These are phyloP conservation scores for Neocrepidodera transversa DNA, from an alignment of 2,888 invertebrate genomes.

Conservation along the genomic window DNA sequence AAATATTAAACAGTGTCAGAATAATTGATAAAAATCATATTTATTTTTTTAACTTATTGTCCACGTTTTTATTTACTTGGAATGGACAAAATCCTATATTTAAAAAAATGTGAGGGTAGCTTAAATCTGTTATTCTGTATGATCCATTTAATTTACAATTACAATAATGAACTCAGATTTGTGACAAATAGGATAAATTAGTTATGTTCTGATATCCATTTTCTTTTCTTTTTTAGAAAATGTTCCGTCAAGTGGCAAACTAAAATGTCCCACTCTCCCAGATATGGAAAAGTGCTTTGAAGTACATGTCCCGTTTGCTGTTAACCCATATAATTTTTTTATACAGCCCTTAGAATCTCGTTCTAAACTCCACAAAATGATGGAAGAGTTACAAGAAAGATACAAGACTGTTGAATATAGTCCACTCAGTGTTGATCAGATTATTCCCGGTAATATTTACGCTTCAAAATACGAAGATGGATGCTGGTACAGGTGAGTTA, in stretches of 20 bases:
- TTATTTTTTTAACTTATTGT: too few relatives aligned
- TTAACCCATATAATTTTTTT: slow-evolving; percentile 78
- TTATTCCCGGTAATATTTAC: slow-evolving; percentile 69
- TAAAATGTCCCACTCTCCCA: slow-evolving; percentile 61
- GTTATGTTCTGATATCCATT: too few relatives aligned
- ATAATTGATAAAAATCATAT: too few relatives aligned
- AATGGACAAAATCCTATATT: too few relatives aligned
- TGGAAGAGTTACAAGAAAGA: slow-evolving; percentile 70
- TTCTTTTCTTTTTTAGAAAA: slow-evolving; percentile 40
- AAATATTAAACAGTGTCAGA: too few relatives aligned
- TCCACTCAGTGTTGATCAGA: slow-evolving; percentile 55
- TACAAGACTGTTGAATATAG: slow-evolving; percentile 65
- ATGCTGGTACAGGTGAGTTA: slow-evolving; percentile 75
- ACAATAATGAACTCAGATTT: too few relatives aligned
- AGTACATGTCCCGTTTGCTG: slow-evolving; percentile 76
- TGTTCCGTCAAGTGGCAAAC: slow-evolving; percentile 55
- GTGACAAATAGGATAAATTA: too few relatives aligned
- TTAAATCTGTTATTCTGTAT: too few relatives aligned
- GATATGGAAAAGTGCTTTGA: slow-evolving; percentile 68
- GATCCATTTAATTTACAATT: too few relatives aligned
- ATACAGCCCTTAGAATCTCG: slow-evolving; percentile 64
- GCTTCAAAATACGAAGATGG: slow-evolving; percentile 73
- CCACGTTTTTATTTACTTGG: too few relatives aligned
- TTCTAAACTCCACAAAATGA: slow-evolving; percentile 66
- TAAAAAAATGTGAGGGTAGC: too few relatives aligned